Evolutionary conservation across 2,888 invertebrate genomes (phyloP).

Genomic region (Gymnoscelis rufifasciata): DNA sequence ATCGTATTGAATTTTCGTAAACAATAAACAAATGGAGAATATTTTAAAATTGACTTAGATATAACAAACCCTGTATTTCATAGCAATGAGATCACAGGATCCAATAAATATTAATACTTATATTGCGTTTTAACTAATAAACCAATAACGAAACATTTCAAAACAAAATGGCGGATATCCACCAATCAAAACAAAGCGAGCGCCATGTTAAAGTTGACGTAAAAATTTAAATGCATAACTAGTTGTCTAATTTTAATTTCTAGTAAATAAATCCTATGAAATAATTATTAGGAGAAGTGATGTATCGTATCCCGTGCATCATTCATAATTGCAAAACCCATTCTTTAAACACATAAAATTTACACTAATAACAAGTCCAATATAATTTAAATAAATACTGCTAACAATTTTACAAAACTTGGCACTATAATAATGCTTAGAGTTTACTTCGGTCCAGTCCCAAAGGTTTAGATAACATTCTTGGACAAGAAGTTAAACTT

Average conservation of each 20-base stretch:
- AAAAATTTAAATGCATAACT: too few species aligned
- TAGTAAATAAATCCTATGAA: not conserved
- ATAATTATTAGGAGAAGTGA: too few species aligned
- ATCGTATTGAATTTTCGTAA: too few species aligned
- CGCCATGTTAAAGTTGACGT: not conserved
- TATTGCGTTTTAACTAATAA: not conserved
- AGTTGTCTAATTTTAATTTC: not conserved
- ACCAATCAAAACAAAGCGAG: conserved; percentile 7
- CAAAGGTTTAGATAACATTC: too few species aligned
- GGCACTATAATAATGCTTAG: conserved; percentile 31
- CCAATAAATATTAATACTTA: conserved; percentile 7
- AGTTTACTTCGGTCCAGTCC: not conserved
- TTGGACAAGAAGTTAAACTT: too few species aligned
- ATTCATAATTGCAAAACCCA: not conserved
- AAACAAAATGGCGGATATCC: conserved; percentile 9
- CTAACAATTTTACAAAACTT: conserved; percentile 26
- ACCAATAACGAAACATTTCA: conserved; percentile 2
- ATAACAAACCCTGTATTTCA: conserved; percentile 14
- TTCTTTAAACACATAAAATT: conserved; percentile 5
- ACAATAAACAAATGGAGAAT: not conserved
- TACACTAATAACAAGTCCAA: conserved; percentile 21
- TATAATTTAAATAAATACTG: conserved; percentile 22
- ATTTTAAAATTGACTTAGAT: conserved; percentile 12
- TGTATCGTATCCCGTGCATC: not conserved
- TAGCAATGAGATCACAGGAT: conserved; percentile 5